These are phyloP conservation scores for Lasioglossum lativentre DNA, from an alignment of 2,888 invertebrate genomes.

Conservation along the genomic window DNA sequence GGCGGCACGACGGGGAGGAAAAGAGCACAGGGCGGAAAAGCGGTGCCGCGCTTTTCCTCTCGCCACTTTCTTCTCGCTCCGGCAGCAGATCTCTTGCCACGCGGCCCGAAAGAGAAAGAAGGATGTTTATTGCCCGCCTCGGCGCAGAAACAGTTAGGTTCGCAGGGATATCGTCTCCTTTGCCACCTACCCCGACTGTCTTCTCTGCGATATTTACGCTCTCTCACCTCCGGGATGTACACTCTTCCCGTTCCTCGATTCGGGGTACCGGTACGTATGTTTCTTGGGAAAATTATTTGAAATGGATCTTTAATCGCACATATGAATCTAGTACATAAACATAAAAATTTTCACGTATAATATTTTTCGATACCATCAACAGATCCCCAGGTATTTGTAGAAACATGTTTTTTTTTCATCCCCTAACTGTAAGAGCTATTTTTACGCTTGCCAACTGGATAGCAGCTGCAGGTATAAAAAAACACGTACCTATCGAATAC, in stretches of 20 bases:
- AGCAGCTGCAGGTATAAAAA: not conserved
- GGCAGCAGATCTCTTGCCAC: not conserved
- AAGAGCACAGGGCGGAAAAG: not conserved
- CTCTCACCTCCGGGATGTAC: constrained; percentile 13
- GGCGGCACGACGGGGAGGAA: not conserved
- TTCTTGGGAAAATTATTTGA: not conserved
- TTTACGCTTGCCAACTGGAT: not conserved
- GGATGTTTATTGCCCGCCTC: constrained; percentile 47
- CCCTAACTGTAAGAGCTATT: not conserved
- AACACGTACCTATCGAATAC: not conserved
- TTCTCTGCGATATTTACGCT: constrained; percentile 51
- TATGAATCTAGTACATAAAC: not conserved
- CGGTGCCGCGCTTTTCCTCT: not conserved
- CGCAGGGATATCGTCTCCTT: constrained; percentile 61
- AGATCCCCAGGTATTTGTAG: not conserved
- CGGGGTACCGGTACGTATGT: not conserved
- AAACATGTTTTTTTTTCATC: not conserved
- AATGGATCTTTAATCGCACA: not conserved
- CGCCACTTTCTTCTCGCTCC: constrained; percentile 20
- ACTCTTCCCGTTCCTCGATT: not conserved
- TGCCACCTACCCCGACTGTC: constrained; percentile 59
- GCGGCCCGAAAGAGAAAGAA: constrained; percentile 2
- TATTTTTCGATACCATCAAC: not conserved
- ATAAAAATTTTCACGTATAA: not conserved
- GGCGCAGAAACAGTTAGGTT: constrained; percentile 60